Conservation (phyloP, 2,113 vertebrate genomes). For the Lycaon pictus region DNA sequence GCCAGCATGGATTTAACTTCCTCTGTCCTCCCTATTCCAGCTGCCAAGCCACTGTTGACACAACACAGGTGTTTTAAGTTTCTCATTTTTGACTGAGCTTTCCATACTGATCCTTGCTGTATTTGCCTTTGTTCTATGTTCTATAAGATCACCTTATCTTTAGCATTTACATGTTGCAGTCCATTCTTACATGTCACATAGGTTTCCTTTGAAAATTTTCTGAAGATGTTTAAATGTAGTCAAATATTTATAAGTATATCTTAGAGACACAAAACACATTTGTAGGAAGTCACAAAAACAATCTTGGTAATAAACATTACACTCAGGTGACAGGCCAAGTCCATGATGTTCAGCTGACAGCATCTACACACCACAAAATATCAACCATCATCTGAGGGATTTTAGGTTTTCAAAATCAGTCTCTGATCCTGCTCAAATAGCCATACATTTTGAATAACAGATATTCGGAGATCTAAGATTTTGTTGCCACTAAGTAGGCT, state of each 20-base stretch:
- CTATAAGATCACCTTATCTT: conserved; percentile 83
- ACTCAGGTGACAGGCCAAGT: neutral
- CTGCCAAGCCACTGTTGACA: conserved; percentile 84
- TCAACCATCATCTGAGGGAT: neutral
- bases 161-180: conserved; percentile 75
- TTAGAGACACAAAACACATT: conserved; percentile 46
- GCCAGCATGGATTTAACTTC: conserved; percentile 69
- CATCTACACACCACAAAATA: neutral
- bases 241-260: conserved; percentile 40
- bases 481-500: neutral
- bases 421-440: neutral
- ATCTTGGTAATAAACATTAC: neutral
- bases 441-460: neutral
- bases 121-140: conserved; percentile 85
- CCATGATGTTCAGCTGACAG: neutral
- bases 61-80: conserved; percentile 84
- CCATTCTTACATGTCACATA: conserved; percentile 72
- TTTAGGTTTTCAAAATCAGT: neutral
- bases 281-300: conserved; percentile 32
- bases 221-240: conserved; percentile 72
- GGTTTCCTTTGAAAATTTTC: conserved; percentile 58
- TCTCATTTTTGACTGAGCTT: conserved; percentile 81
- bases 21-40: conserved; percentile 74
- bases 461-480: neutral
- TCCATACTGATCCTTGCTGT: conserved; percentile 78